Evolutionary conservation across 1,140 invertebrate genomes (phyloP), one percentile per base, ranked within the genome.

Genomic region (Diploscapter pachys): DNA sequence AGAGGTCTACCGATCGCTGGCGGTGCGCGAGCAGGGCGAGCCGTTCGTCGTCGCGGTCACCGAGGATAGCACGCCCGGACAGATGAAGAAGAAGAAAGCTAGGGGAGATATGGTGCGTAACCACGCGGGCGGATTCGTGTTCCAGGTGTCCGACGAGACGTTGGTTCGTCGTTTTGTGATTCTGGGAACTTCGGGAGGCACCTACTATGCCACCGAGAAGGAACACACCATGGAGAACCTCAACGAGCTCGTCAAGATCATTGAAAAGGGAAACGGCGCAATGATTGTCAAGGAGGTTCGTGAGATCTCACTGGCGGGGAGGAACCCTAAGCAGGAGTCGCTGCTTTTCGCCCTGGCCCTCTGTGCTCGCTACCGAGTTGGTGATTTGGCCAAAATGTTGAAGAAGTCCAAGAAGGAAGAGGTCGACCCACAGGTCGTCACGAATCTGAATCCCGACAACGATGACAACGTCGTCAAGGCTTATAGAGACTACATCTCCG

Each of bases 101-200:
- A 31, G 31, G 31, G 31, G 31, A 31, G 31, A 31, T 31, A 31
- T 31, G 78, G 81, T 85, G 5, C 4, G 53, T 52, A 87, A 87
- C 72, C 82, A 75, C 57, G 83, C 83, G 13, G 86, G 86, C 8
- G 86, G 86, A 31, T 87, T 74, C 67, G 84, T 82, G 9, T 87
- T 83, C 73, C 48, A 74, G 57, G 82, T 87, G 0, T 78, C 79
- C 72, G 86, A 87, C 66, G 70, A 82, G 64, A 84, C 79, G 9
- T 81, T 82, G 6, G 71, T 87, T 31, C 80, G 84, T 48, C 81
- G 87, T 8, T 87, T 87, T 72, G 66, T 87, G 5, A 86, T 85
- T 77, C 72, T 87, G 5, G 82, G 82, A 3, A 77, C 80, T 0
- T 78, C 80, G 64, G 81, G 81, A 52, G 85, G 85, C 3, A 85